Conservation (phyloP, 1,140 invertebrate species). For the Papilio polyxenes region DNA sequence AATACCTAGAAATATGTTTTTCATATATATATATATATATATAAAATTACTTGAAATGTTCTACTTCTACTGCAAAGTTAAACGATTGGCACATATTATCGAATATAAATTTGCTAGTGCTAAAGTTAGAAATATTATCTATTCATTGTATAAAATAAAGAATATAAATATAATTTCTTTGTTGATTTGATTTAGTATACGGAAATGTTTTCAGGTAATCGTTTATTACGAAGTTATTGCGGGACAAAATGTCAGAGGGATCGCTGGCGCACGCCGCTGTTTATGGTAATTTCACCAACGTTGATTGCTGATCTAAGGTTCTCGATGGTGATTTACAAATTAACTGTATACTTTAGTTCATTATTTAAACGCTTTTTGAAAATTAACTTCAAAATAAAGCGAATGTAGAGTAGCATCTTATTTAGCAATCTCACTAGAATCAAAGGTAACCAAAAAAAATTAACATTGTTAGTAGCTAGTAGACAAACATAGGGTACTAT, state of each 20-base stretch:
- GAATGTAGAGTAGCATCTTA: not conserved
- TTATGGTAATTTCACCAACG: conserved; percentile 10
- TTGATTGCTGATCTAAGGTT: not conserved
- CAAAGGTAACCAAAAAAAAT: not conserved
- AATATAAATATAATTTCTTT: no score
- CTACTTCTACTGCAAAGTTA: no score
- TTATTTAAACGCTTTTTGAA: not conserved
- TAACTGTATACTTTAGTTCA: not conserved
- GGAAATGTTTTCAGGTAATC: not conserved
- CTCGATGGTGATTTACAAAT: not conserved
- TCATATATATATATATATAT: no score
- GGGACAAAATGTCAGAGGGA: not conserved
- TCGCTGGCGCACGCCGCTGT: not conserved
- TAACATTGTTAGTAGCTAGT: not conserved
- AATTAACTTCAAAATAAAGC: not conserved
- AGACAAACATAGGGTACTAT: not conserved
- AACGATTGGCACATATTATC: no score
- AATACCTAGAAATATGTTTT: no score
- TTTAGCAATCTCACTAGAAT: not conserved
- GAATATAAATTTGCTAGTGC: no score
- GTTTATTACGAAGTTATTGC: conserved; percentile 15
- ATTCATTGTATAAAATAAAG: not conserved
- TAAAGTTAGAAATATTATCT: not conserved
- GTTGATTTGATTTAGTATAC: not conserved
- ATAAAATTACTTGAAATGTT: no score